A percentile compares a stretch with the other conserved stretches of the same genome.
phyloP scores from a whole-genome alignment of 1,140 invertebrate species.

The Drosophila sp. region DNA sequence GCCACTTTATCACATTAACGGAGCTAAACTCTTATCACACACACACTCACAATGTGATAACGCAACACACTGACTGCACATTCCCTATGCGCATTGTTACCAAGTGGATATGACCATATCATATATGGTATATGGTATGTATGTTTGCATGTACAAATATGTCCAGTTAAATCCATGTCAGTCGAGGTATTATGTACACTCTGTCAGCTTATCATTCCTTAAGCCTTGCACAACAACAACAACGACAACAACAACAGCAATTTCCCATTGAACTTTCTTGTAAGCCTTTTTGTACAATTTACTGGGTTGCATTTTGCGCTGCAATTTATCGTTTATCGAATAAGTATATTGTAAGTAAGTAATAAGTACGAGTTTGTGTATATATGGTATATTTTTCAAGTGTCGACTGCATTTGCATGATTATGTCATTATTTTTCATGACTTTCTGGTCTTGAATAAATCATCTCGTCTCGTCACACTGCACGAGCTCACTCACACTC shows the following conservation, averaged over 20 bases:
- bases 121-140: too few relatives aligned
- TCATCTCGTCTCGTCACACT: constrained; percentile 36
- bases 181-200: constrained; percentile 1
- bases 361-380: too few relatives aligned
- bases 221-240: constrained; percentile 15
- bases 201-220: constrained; percentile 3
- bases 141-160: not conserved
- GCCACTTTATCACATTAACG: constrained; percentile 30
- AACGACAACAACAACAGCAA: not conserved
- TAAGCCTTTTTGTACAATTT: not conserved
- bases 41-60: not conserved
- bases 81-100: not conserved
- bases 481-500: not conserved
- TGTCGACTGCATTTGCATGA: constrained; percentile 58
- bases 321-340: constrained; percentile 7
- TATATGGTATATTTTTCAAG: not conserved
- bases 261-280: constrained; percentile 13
- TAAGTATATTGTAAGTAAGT: not conserved
- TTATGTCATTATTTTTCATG: constrained; percentile 71
- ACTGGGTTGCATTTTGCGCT: not conserved
- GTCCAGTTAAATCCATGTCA: constrained; percentile 1
- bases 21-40: constrained; percentile 3
- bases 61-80: not conserved
- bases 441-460: constrained; percentile 39
- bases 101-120: constrained; percentile 1